These are phyloP conservation scores for Melanostoma mellinum DNA, from an alignment of 2,888 invertebrate species.

Conservation along the genomic window DNA sequence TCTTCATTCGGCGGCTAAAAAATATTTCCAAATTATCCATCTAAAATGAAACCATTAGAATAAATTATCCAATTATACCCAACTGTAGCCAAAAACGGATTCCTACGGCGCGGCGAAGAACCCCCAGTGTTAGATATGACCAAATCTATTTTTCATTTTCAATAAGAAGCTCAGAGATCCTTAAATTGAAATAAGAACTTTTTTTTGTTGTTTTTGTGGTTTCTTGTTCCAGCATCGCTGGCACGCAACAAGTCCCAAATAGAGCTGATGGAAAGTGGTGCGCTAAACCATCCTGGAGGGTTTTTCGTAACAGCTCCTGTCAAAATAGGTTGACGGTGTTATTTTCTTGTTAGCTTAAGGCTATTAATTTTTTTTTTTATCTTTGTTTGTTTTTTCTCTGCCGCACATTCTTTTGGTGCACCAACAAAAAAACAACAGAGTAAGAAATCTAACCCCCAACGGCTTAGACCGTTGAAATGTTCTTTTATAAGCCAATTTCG, in stretches of 20 bases:
- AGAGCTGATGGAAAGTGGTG: constrained; percentile 47
- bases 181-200: constrained; percentile 47
- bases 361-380: constrained; percentile 28
- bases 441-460: constrained; percentile 14
- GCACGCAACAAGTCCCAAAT: constrained; percentile 64
- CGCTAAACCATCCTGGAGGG: constrained; percentile 32
- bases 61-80: constrained; percentile 22
- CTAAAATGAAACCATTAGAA: constrained; percentile 17
- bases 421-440: background rate
- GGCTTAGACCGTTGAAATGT: constrained; percentile 32
- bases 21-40: constrained; percentile 31
- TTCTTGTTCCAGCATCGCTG: constrained; percentile 17
- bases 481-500: constrained; percentile 62
- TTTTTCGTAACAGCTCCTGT: constrained; percentile 37
- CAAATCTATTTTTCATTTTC: constrained; percentile 23
- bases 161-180: constrained; percentile 14
- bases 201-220: constrained; percentile 34
- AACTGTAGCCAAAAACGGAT: too few relatives aligned
- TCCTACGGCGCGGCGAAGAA: too few relatives aligned
- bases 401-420: constrained; percentile 11
- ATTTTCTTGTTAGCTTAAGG: constrained; percentile 31
- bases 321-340: constrained; percentile 20
- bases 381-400: too few relatives aligned
- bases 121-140: too few relatives aligned
- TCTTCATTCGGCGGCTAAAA: background rate